These are phyloP conservation scores for Mandrillus leucophaeus DNA, from an alignment of 2,113 vertebrate genomes.

Conservation along the genomic window DNA sequence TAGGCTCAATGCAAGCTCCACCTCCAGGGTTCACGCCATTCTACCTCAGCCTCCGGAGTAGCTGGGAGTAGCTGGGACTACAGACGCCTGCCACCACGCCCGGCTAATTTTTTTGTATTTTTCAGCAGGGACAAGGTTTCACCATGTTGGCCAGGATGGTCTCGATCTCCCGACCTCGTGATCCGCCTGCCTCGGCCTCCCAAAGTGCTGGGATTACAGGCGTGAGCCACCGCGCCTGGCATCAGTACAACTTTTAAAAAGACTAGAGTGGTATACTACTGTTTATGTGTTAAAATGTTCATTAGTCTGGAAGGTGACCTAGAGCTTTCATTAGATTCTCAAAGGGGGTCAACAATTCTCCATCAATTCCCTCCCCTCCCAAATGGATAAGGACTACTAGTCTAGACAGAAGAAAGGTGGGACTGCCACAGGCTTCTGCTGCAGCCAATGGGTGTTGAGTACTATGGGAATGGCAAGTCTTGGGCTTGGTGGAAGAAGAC, in stretches of 20 bases:
- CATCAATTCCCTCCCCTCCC: not conserved
- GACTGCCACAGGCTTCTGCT: not conserved
- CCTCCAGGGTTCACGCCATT: too few species aligned
- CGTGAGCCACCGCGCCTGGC: not conserved
- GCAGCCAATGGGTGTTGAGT: not conserved
- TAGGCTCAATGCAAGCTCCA: too few species aligned
- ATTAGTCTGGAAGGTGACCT: not conserved
- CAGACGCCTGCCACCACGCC: accelerated
- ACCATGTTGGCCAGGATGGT: too few species aligned
- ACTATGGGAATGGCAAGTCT: not conserved
- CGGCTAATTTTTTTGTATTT: too few species aligned
- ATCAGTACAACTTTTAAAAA: not conserved
- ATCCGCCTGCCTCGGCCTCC: too few species aligned
- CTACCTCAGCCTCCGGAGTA: too few species aligned
- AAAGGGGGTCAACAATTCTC: not conserved
- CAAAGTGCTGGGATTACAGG: too few species aligned
- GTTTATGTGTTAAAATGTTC: not conserved
- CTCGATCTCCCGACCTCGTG: too few species aligned
- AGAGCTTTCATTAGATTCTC: not conserved
- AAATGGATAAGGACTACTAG: not conserved
- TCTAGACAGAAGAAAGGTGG: not conserved
- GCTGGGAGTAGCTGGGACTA: too few species aligned
- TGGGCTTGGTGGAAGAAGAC: not conserved
- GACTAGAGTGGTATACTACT: not conserved
- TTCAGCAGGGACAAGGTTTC: too few species aligned